phyloP scores from a whole-genome alignment of 2,113 vertebrate species.

The Lagopus leucura region DNA sequence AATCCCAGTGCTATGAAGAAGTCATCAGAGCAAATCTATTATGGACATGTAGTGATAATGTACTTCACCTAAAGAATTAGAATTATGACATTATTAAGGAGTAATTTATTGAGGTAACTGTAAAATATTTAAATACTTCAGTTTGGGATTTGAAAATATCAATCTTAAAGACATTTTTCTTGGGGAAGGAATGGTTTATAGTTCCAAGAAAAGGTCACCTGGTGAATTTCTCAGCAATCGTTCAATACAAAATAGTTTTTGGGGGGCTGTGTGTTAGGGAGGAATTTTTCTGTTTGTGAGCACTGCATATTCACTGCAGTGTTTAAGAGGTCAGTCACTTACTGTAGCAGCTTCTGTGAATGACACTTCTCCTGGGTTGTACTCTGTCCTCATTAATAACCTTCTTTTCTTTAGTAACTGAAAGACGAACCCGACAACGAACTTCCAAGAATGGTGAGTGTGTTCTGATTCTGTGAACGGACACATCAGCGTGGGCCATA shows the following conservation, averaged over 20 bases:
- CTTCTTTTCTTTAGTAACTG: slow-evolving; percentile 35
- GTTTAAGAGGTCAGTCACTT: not conserved
- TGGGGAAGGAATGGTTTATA: not conserved
- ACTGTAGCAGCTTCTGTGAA: not conserved
- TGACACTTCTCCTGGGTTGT: not conserved
- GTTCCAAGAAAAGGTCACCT: not conserved
- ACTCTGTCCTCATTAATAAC: not conserved
- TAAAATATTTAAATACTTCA: not conserved
- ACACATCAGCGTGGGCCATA: not conserved
- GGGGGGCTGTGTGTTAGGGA: not conserved
- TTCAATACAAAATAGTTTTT: not conserved
- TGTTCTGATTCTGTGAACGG: not conserved
- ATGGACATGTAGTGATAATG: not conserved
- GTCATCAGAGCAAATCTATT: not conserved
- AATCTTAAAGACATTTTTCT: not conserved
- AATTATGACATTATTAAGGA: not conserved
- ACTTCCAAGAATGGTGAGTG: slow-evolving; percentile 26
- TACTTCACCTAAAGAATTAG: not conserved
- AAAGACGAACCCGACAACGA: not conserved
- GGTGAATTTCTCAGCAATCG: not conserved
- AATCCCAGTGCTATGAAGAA: not conserved
- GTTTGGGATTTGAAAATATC: not conserved
- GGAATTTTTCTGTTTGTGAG: not conserved
- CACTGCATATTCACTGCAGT: not conserved
- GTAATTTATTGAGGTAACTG: not conserved